Percentiles rank a stretch among this genome's conserved stretches.
phyloP scores from a whole-genome alignment of 2,113 vertebrate species.

The Tenrec ecaudatus region DNA sequence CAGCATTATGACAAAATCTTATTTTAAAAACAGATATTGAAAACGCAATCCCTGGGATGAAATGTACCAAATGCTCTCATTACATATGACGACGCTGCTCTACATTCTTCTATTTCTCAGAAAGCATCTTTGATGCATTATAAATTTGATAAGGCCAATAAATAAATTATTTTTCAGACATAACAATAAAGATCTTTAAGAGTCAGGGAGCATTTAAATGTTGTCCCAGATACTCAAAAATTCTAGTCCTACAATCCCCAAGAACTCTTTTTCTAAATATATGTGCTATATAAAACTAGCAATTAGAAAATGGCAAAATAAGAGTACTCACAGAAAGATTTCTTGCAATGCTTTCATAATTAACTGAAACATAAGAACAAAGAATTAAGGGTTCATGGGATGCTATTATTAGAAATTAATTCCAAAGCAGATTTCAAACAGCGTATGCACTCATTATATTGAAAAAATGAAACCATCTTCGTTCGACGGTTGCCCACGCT shows the following conservation, averaged over 20 bases:
- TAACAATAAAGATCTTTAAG: constrained; percentile 29
- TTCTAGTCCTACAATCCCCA: constrained; percentile 2
- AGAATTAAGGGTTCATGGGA: constrained; percentile 81
- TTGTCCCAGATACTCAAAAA: constrained; percentile 40
- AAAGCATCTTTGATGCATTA: neutral
- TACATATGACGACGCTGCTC: neutral
- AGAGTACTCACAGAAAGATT: constrained; percentile 95
- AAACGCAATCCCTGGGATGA: neutral
- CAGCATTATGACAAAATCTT: constrained; percentile 11
- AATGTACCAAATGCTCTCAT: neutral
- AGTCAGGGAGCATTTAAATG: neutral
- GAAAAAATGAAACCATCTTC: neutral
- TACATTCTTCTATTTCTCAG: neutral
- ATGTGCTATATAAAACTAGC: constrained; percentile 17
- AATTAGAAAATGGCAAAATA: constrained; percentile 38
- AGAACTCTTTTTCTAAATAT: neutral
- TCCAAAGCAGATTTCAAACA: neutral
- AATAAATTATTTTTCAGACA: neutral
- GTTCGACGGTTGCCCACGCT: too few relatives aligned
- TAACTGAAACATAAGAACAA: constrained; percentile 88
- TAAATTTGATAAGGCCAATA: neutral
- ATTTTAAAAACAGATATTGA: neutral
- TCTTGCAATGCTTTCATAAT: constrained; percentile 92
- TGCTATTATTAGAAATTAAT: constrained; percentile 30
- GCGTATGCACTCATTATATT: neutral